Conservation (phyloP, 2,888 invertebrate genomes). For the Trichogramma evanescens region DNA sequence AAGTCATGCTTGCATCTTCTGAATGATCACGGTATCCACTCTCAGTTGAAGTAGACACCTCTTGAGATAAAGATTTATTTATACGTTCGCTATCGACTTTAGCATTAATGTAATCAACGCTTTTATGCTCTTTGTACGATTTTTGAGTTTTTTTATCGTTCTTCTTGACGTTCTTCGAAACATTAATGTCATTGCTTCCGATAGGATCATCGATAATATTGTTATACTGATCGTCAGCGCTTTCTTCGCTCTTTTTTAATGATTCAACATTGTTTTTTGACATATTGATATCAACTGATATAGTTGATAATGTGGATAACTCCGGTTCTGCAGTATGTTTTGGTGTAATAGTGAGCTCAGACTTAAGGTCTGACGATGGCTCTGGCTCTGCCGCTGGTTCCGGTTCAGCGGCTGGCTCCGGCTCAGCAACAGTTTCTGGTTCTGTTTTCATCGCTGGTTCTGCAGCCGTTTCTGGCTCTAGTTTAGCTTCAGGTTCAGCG, state of each 20-base stretch:
- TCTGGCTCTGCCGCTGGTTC: conserved; percentile 29
- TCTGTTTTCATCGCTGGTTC: conserved; percentile 21
- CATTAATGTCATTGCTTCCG: conserved; percentile 20
- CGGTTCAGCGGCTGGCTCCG: conserved; percentile 25
- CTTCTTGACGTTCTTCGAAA: conserved; percentile 12
- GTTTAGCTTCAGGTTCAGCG: conserved; percentile 25
- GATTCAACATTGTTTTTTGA: neutral
- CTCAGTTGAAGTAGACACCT: neutral
- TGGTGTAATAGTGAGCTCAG: conserved; percentile 30
- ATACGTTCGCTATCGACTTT: conserved; percentile 12
- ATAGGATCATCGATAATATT: conserved; percentile 39
- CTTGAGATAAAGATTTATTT: conserved; percentile 10
- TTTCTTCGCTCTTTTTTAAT: conserved; percentile 31
- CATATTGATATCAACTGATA: conserved; percentile 2
- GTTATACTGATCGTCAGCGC: conserved; percentile 41
- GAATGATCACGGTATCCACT: conserved; percentile 23
- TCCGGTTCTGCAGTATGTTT: conserved; percentile 33
- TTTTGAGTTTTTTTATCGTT: conserved; percentile 22
- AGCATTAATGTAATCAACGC: conserved; percentile 4
- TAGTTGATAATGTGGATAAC: conserved; percentile 14
- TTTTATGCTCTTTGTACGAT: conserved; percentile 16
- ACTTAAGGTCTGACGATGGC: neutral
- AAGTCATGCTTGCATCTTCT: conserved; percentile 37
- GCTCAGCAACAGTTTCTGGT: conserved; percentile 24
- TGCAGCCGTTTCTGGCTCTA: conserved; percentile 30